Conservation (phyloP, 2,888 invertebrate genomes). For the Sphaeridia pumilis region DNA sequence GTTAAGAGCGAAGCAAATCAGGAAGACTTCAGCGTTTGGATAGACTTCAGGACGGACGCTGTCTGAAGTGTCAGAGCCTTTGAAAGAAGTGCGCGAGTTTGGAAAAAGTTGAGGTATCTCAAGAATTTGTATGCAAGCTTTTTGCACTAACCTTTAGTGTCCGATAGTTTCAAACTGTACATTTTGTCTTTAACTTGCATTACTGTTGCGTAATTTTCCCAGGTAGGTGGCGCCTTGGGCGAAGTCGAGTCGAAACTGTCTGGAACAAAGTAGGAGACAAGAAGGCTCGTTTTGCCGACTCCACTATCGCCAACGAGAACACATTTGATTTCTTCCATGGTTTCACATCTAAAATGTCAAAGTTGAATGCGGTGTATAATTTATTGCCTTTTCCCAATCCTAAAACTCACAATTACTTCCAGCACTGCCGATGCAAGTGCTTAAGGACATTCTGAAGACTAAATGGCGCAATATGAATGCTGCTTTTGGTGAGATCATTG, state of each 20-base stretch:
- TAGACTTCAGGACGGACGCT: conserved; percentile 90
- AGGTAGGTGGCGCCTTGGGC: conserved; percentile 75
- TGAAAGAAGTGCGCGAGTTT: neutral
- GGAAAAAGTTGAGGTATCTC: neutral
- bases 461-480: no score
- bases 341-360: no score
- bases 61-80: conserved; percentile 55
- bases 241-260: conserved; percentile 50
- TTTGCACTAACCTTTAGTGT: conserved; percentile 98
- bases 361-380: no score
- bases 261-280: conserved; percentile 61
- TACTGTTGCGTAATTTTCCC: conserved; percentile 99
- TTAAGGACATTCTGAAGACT: no score
- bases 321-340: conserved; percentile 94
- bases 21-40: conserved; percentile 97
- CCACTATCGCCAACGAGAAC: conserved; percentile 96
- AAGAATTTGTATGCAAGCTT: no score
- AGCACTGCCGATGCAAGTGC: no score
- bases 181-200: conserved; percentile 98
- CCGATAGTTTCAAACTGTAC: conserved; percentile 95
- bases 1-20: conserved; percentile 97
- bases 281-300: conserved; percentile 89
- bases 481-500: no score
- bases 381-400: no score
- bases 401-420: no score